Percentiles rank a stretch among this genome's conserved stretches.
These are phyloP conservation scores for Drosophila kambysellisi DNA, from an alignment of 2,888 invertebrate species.

Conservation along the genomic window DNA sequence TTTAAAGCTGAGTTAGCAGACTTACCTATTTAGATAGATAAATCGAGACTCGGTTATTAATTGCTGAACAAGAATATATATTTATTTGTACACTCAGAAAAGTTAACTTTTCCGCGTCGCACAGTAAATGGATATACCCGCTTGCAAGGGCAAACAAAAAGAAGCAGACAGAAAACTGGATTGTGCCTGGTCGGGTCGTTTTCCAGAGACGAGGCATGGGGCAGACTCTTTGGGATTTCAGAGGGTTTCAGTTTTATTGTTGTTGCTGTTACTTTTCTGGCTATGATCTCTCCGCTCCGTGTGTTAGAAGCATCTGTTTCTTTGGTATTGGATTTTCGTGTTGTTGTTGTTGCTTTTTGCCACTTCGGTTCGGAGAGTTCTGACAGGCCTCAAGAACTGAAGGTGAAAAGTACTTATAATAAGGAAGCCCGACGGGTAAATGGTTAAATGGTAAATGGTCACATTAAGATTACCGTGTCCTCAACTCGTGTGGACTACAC, in stretches of 20 bases:
- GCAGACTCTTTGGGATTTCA: constrained; percentile 77
- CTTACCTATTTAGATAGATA: background rate
- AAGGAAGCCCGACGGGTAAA: constrained; percentile 51
- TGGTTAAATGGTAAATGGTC: constrained; percentile 45
- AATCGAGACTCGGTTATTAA: background rate
- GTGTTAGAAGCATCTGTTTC: constrained; percentile 72
- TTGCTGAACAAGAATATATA: background rate
- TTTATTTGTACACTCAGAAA: background rate
- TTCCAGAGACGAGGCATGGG: constrained; percentile 52
- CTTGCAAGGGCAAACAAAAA: background rate
- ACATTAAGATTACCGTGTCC: constrained; percentile 35
- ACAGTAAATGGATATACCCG: background rate
- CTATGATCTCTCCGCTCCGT: constrained; percentile 73
- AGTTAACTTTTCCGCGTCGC: background rate
- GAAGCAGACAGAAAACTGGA: constrained; percentile 69
- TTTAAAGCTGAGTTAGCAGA: background rate
- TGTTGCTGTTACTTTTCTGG: constrained; percentile 48
- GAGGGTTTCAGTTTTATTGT: constrained; percentile 56
- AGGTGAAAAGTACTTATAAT: constrained; percentile 74
- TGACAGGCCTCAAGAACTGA: constrained; percentile 46
- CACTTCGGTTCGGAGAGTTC: constrained; percentile 52
- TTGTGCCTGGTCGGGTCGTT: constrained; percentile 67
- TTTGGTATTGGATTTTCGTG: constrained; percentile 50
- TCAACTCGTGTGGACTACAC: constrained; percentile 21
- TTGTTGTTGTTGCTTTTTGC: constrained; percentile 48